These are phyloP conservation scores for Pycnomerus fuliginosus DNA, from an alignment of 2,888 invertebrate genomes.

Conservation along the genomic window DNA sequence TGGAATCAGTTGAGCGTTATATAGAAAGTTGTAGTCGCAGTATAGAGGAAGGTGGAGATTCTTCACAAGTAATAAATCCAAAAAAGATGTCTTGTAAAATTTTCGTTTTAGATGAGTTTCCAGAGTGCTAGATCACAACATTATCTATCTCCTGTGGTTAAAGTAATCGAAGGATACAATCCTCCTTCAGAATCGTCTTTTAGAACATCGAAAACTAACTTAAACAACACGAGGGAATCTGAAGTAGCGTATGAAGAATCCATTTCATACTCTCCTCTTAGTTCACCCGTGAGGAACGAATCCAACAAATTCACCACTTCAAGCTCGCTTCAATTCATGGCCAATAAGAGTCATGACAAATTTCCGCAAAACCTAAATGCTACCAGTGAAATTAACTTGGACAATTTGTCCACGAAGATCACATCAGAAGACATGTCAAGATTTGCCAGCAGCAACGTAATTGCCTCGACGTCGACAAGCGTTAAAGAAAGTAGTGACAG, in stretches of 20 bases:
- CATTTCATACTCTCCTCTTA: constrained; percentile 14
- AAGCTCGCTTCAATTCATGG: constrained; percentile 1
- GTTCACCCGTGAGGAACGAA: constrained; percentile 1
- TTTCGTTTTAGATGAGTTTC: too few species aligned
- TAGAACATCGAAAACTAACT: too few species aligned
- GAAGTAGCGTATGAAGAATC: too few species aligned
- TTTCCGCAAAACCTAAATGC: neutral
- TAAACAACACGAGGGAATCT: too few species aligned
- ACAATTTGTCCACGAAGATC: constrained; percentile 1
- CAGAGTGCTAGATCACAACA: neutral
- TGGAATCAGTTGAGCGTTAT: neutral
- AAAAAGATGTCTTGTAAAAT: too few species aligned
- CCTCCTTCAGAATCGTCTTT: constrained; percentile 2
- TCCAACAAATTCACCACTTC: constrained; percentile 2
- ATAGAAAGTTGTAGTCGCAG: constrained; percentile 6
- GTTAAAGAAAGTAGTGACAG: constrained; percentile 4
- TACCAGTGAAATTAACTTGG: constrained; percentile 2
- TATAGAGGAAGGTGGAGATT: constrained; percentile 5
- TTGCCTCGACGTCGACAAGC: constrained; percentile 1
- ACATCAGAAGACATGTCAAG: neutral
- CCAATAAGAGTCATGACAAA: constrained; percentile 1
- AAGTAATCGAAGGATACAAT: constrained; percentile 1
- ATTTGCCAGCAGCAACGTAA: constrained; percentile 1
- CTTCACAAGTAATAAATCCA: too few species aligned
- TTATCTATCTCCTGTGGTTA: constrained; percentile 9